Base-by-base conservation (phyloP, 2,888 invertebrate genomes). In the Sinotaia quadrata region DNA sequence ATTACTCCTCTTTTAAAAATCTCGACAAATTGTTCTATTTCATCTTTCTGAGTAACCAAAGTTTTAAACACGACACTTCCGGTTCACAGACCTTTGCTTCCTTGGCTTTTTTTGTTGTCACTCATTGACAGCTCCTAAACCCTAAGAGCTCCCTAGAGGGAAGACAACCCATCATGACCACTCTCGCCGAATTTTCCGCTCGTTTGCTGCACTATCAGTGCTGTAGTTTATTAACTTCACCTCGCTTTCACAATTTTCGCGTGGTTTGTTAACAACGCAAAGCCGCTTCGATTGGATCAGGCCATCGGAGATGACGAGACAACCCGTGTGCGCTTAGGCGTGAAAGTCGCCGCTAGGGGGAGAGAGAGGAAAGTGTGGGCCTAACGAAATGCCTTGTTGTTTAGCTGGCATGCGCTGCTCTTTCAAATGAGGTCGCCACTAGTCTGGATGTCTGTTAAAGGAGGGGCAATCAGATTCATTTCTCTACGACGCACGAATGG, bases 251-350 rank as follows among this genome's bases (percentile, higher is more conserved):
- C 52, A 29, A 33, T 31, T 54, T 54, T 36, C 51, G 34, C 63
- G 24, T 33, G 52, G 63, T 63, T 63, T 63, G 63, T 63, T 63
- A 63, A 29, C 52, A 18, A 52, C 3, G 63, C 63, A 52, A 63
- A 63, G 63, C 54, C 54, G 18, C 54, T 41, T 29, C 33, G 37
- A 63, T 63, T 63, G 52, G 21, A 54, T 63, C 63, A 63, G 54
- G 18, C 21, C 27, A n/a, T 31, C 29, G 27, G 63, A 36, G 54
- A 54, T 41, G 63, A 33, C 15, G 10, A 21, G 63, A 63, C 63
- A 63, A 63, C 52, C 52, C 61, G n/a, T 61, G 54, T 18, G 15
- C 63, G 15, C 37, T 37, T 34, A 33, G 27, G 61, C 61, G 49
- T 62, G 49, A 41, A 61, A 12, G 60, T 44, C 24, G 49, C 31